phyloP scores from a whole-genome alignment of 2,797 vertebrate genomes.

The Sarcoramphus papa region DNA sequence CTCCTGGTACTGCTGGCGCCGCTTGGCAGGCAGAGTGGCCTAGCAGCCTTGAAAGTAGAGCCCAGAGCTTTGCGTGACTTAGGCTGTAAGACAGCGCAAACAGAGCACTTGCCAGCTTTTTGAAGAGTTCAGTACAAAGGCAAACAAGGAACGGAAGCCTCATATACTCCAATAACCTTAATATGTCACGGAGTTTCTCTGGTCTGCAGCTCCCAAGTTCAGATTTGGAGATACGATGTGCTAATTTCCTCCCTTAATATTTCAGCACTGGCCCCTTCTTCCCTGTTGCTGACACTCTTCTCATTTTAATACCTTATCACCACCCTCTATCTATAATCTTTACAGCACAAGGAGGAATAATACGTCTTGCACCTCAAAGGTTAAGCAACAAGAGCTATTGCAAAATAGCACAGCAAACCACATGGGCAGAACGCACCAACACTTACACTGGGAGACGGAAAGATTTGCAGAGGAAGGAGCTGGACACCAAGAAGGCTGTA shows the following conservation, averaged over 20 bases:
- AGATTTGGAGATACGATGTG: not conserved
- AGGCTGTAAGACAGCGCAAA: not conserved
- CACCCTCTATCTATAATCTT: not conserved
- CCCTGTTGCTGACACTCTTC: not conserved
- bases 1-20: not conserved
- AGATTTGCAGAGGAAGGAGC: not conserved
- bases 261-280: not conserved
- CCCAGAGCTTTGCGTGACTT: not conserved
- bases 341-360: not conserved
- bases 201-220: not conserved
- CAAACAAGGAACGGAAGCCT: not conserved
- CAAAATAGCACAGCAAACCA: not conserved
- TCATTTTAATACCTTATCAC: not conserved
- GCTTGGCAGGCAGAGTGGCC: not conserved
- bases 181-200: not conserved
- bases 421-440: not conserved
- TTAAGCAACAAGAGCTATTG: constrained; percentile 39
- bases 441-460: not conserved
- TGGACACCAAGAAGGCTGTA: not conserved
- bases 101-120: not conserved
- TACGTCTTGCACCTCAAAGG: not conserved
- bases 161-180: not conserved
- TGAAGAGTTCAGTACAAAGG: not conserved
- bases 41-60: not conserved
- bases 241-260: not conserved